Conservation (phyloP, 2,113 vertebrate species). For the Capricornis sumatraensis region DNA sequence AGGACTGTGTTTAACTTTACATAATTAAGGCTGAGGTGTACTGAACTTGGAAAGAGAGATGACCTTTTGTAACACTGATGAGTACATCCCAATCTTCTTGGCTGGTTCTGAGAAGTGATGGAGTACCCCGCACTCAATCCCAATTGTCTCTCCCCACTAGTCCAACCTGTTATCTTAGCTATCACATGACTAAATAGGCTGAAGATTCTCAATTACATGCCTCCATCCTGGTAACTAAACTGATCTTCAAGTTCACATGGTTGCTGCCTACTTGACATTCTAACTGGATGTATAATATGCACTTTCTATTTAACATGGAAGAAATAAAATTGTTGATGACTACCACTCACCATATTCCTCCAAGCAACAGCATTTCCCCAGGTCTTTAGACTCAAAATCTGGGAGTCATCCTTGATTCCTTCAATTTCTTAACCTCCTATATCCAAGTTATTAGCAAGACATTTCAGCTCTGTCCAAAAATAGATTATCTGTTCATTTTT, state of each 20-base stretch:
- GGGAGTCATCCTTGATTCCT: not conserved
- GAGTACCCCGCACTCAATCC: not conserved
- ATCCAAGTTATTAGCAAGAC: not conserved
- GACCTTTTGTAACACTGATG: not conserved
- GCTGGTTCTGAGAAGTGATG: not conserved
- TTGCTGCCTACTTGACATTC: not conserved
- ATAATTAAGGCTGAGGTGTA: not conserved
- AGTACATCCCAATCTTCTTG: not conserved
- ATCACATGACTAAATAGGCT: not conserved
- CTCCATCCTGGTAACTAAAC: not conserved
- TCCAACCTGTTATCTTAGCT: not conserved
- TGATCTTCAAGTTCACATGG: not conserved
- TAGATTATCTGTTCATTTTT: not conserved
- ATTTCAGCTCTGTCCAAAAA: not conserved
- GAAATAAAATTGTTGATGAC: not conserved
- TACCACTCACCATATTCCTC: not conserved
- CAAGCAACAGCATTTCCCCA: not conserved
- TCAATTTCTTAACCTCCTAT: not conserved
- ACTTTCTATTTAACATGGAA: not conserved
- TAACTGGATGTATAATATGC: not conserved
- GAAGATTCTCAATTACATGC: not conserved
- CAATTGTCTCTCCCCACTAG: not conserved
- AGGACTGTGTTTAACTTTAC: not conserved
- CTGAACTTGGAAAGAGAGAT: not conserved
- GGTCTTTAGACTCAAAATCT: not conserved